These are phyloP conservation scores for Oscheius sp. DNA, from an alignment of 2,888 invertebrate species.

Conservation along the genomic window DNA sequence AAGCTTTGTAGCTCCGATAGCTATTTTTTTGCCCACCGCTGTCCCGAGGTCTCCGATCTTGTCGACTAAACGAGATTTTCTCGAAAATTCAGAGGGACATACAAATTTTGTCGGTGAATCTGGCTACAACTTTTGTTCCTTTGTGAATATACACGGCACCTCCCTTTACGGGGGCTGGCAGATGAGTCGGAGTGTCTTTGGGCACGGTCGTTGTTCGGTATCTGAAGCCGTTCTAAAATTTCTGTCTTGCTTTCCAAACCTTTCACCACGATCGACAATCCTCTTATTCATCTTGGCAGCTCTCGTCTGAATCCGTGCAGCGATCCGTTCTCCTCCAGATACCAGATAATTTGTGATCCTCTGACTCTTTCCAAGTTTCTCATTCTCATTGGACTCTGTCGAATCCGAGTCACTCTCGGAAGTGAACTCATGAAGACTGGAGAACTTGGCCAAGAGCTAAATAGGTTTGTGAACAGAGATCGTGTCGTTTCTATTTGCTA, in stretches of 20 bases:
- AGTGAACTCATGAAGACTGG: not conserved
- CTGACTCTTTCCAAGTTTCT: not conserved
- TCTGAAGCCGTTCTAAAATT: too few relatives aligned
- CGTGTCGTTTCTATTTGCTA: too few relatives aligned
- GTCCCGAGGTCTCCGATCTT: slow-evolving; percentile 3
- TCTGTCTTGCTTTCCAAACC: not conserved
- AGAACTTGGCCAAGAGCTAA: not conserved
- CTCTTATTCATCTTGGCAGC: slow-evolving; percentile 8
- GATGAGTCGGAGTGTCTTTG: not conserved
- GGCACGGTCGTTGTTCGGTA: too few relatives aligned
- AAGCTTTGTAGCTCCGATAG: slow-evolving; percentile 9
- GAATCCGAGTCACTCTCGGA: not conserved
- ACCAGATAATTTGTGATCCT: slow-evolving; percentile 10
- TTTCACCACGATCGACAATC: not conserved
- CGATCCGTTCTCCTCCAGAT: slow-evolving; percentile 14
- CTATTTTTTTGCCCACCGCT: slow-evolving; percentile 15
- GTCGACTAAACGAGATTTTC: not conserved
- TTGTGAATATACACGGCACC: slow-evolving; percentile 7
- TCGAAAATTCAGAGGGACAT: not conserved
- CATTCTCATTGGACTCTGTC: not conserved
- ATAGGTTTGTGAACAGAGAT: not conserved
- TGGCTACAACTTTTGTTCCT: slow-evolving; percentile 14
- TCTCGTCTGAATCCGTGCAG: not conserved
- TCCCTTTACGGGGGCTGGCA: not conserved
- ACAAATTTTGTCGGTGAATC: slow-evolving; percentile 15